Base-by-base conservation (phyloP, 2,888 invertebrate species). In the Aelia acuminata region DNA sequence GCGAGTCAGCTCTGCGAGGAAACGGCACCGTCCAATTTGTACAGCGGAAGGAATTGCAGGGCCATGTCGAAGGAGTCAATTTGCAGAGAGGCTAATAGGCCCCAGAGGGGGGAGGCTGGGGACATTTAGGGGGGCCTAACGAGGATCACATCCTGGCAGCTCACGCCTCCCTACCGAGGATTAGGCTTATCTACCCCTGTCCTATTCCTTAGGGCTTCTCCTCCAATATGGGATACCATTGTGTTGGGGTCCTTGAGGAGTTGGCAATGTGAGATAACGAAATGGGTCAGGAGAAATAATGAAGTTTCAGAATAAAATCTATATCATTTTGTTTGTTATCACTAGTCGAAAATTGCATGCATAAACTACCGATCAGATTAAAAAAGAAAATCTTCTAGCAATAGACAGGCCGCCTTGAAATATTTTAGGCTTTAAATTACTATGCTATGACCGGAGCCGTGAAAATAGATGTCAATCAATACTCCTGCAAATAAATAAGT, bases 91-190 rank as follows among this genome's bases (percentile, higher is more conserved):
- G 63, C 63, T 70, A 70, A 70, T 70, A 35, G 63, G 31, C 57
- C 57, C 57, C 57, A 8, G 18, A 26, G 13, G 26, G 57, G 57
- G 3, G 0, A 5, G 1, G 31, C 3, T 26, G 63, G 63, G 63
- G 63, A 35, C 63, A 70, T 35, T 70, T 70, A 70, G 35, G 57
- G 35, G 57, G 31, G 15, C 8, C 63, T 70, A 70, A 70, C 63
- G 63, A 70, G 63, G 18, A 70, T 70, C 63, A 70, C 63, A 70
- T 70, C 63, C 63, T 70, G 57, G 57, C 57, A 57, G 57, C 57
- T 57, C 57, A 31, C 57, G 57, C 63, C 63, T 70, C 63, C 3
- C 15, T 35, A 8, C 20, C 8, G 31, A 8, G 31, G 63, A 70
- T 70, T 70, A 70, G 63, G 31, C 63, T 70, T 70, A 70, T 70